Evolutionary conservation across 1,140 invertebrate species (phyloP), one percentile per base, ranked within the genome.

Genomic region (Galleria mellonella): DNA sequence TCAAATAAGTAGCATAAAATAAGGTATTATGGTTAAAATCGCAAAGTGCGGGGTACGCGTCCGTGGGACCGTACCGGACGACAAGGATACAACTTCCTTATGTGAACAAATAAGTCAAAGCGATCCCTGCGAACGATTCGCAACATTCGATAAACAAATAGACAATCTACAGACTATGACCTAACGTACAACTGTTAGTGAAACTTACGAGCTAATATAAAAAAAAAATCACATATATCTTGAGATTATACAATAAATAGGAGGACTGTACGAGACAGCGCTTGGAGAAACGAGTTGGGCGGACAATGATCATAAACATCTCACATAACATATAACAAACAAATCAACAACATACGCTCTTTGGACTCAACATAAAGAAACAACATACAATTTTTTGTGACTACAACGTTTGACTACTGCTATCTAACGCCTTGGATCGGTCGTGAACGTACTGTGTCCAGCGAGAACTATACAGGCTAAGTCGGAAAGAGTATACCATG

Each of bases 201-300:
- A 47, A 59, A 59, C 76, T 84, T 84, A 82, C 48, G 39, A 41
- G 41, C 76, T 81, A 83, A 53, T 65, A 72, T 76, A 78, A 68
- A 70, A 68, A 78, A 68, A 70, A 68, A 83, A 84, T 84, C 81
- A 84, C 81, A 79, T 74, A 69, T 62, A 81, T 78, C 65, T 78
- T 73, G 71, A 83, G 69, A 82, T 81, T 73, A 47, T 36, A 82
- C 51, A 72, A 81, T 75, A 81, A 74, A 73, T 82, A 81, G 74
- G 76, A 83, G 73, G 69, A 66, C 62, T 65, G 51, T 51, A 51
- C 65, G 75, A 78, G 75, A 75, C 72, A 62, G 68, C 74, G 74
- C 63, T 55, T 60, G 72, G 71, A 75, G 73, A 65, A 63, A 68
- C 67, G 70, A 70, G 68, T 62, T 54, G 77, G 72, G 70, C 72